These are phyloP conservation scores for Bucorvus abyssinicus DNA, from an alignment of 2,797 vertebrate genomes.

Conservation along the genomic window DNA sequence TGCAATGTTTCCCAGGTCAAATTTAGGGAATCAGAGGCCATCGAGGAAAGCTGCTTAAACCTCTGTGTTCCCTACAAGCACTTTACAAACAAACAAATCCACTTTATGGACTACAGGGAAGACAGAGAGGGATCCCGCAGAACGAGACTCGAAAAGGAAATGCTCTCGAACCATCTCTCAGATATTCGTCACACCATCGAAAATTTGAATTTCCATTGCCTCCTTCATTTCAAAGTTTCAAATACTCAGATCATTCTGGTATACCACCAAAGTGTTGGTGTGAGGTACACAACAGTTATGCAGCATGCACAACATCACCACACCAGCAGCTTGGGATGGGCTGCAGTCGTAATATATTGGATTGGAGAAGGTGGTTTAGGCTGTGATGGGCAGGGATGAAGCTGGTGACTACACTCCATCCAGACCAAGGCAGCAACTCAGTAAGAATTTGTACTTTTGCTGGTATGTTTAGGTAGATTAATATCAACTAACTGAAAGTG, in stretches of 20 bases:
- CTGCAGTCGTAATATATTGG: fast-evolving
- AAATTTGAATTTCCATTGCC: background rate
- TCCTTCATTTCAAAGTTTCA: background rate
- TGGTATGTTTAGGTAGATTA: background rate
- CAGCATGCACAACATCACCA: fast-evolving
- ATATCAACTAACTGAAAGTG: background rate
- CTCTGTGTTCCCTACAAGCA: background rate
- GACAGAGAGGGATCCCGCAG: background rate
- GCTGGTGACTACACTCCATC: background rate
- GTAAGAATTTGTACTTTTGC: background rate
- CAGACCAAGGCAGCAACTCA: background rate
- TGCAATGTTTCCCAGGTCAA: background rate
- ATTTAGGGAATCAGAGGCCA: slow-evolving; percentile 1
- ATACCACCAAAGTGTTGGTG: background rate
- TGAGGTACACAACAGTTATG: fast-evolving
- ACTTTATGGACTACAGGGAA: background rate
- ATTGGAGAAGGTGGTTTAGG: background rate
- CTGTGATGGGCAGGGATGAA: background rate
- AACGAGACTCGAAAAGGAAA: background rate
- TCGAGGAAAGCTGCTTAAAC: background rate
- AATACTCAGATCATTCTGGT: background rate
- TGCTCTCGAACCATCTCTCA: fast-evolving
- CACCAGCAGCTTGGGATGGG: fast-evolving
- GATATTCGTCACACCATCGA: background rate
- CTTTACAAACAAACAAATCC: background rate